These are phyloP conservation scores for Sylvia borin DNA, from an alignment of 2,797 vertebrate species.

Conservation along the genomic window DNA sequence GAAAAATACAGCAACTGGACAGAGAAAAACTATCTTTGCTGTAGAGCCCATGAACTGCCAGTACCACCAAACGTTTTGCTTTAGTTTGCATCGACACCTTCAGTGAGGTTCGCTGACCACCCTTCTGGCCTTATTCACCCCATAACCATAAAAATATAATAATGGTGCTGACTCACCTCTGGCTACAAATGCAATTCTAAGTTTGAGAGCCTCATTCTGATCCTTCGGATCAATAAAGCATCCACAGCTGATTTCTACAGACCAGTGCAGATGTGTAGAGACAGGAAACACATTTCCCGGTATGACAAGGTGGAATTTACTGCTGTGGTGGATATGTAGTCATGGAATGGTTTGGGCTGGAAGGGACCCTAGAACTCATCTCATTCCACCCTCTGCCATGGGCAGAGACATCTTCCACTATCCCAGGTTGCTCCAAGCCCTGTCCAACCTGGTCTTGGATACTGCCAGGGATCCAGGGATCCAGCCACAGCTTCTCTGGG, in stretches of 20 bases:
- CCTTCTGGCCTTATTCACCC: background rate
- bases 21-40: background rate
- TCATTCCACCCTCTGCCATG: fast-evolving
- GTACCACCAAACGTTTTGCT: background rate
- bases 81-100: background rate
- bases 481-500: background rate
- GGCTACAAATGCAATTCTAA: background rate
- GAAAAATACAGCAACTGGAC: background rate
- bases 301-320: background rate
- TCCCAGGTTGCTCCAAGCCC: fast-evolving
- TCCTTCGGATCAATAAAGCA: background rate
- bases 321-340: fast-evolving
- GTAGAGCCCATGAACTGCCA: background rate
- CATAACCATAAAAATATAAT: background rate
- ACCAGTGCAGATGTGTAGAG: background rate
- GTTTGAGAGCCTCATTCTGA: background rate
- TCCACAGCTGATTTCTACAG: background rate
- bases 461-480: background rate
- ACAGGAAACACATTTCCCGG: background rate
- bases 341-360: background rate
- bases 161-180: background rate
- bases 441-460: fast-evolving
- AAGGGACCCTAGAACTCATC: background rate
- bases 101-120: background rate
- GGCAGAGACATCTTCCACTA: background rate